Percentiles rank a stretch among this genome's conserved stretches.
phyloP scores from a whole-genome alignment of 2,797 vertebrate genomes.

The Gymnoscopelus microlampas region DNA sequence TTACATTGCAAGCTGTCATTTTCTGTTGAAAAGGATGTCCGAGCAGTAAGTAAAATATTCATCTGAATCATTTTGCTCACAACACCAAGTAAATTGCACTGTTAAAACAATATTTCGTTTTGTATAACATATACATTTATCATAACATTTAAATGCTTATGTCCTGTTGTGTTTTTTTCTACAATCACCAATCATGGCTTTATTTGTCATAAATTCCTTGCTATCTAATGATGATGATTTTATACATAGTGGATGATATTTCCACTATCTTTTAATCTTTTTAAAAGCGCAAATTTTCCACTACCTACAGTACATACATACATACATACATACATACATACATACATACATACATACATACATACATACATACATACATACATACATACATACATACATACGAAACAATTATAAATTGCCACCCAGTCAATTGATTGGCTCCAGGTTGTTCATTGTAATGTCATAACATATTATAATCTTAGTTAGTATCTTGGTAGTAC shows the following conservation, averaged over 20 bases:
- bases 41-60: slow-evolving; percentile 16
- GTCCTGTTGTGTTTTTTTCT: too few species aligned
- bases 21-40: slow-evolving; percentile 33
- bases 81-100: background rate
- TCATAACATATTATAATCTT: background rate
- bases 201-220: background rate
- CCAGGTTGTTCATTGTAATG: background rate
- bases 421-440: background rate
- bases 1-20: slow-evolving; percentile 40
- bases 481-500: too few species aligned
- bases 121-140: too few species aligned
- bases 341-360: too few species aligned
- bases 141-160: too few species aligned
- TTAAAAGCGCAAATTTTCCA: too few species aligned
- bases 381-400: too few species aligned
- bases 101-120: too few species aligned
- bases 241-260: background rate
- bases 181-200: background rate
- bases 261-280: too few species aligned
- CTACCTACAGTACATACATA: background rate
- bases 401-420: too few species aligned
- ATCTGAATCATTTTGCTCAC: background rate
- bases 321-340: too few species aligned
- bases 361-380: too few species aligned
- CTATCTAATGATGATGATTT: background rate